These are phyloP conservation scores for Hippocampus kuda DNA, from an alignment of 2,797 vertebrate genomes.

Conservation along the genomic window DNA sequence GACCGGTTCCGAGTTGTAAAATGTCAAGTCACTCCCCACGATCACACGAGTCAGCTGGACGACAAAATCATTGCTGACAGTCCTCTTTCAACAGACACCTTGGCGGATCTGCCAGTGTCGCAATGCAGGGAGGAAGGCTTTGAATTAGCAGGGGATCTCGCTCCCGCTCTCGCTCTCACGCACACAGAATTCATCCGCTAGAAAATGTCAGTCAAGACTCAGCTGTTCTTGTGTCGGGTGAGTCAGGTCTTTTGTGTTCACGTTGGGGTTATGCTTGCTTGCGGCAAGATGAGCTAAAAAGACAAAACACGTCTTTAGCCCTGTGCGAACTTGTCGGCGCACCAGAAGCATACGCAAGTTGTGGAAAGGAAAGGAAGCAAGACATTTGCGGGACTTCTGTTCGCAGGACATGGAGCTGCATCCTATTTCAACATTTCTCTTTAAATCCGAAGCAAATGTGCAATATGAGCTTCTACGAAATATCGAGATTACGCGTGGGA, in stretches of 20 bases:
- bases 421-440: neutral
- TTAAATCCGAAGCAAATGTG: too few relatives aligned
- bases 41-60: slow-evolving; percentile 10
- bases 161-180: neutral
- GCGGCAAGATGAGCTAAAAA: neutral
- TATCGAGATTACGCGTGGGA: too few relatives aligned
- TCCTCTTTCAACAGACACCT: slow-evolving; percentile 44
- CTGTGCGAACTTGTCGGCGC: slow-evolving; percentile 3
- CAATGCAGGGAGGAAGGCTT: slow-evolving; percentile 51
- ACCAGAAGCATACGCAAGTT: neutral
- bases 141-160: slow-evolving; percentile 32
- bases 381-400: too few relatives aligned
- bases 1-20: neutral
- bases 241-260: neutral
- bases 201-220: neutral
- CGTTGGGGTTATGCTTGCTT: neutral
- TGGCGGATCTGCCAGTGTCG: slow-evolving; percentile 53
- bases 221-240: neutral
- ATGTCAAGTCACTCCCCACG: too few relatives aligned
- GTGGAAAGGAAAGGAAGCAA: neutral
- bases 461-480: too few relatives aligned
- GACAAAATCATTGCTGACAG: slow-evolving; percentile 40
- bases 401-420: too few relatives aligned
- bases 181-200: too few relatives aligned
- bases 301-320: neutral